Evolutionary conservation across 2,113 vertebrate species (phyloP), one percentile per base, ranked within the genome.

Genomic region (Odontophorus gujanensis): DNA sequence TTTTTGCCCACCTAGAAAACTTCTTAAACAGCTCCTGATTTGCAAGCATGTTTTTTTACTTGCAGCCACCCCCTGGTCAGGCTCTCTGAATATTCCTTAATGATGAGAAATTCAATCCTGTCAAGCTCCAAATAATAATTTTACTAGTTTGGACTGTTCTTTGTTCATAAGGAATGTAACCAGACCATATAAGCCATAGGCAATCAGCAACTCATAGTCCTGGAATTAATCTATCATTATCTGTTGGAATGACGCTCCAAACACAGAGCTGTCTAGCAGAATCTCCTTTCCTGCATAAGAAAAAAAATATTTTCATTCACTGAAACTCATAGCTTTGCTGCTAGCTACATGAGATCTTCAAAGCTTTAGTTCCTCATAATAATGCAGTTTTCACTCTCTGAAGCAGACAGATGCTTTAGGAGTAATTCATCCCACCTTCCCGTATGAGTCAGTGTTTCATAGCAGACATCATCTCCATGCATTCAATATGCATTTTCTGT

Each of bases 1-100:
- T 92, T 93, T 85, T 80, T 94, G 79, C 76, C 87, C 87, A 71
- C 53, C 38, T 85, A 91, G 32, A 34, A 85, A 91, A 92, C 73
- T 92, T 88, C 42, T 90, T 63, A 74, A 94, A 83, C 38, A 88
- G 36, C 15, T 90, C n/a, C 55, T 45, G 13, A 87, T 75, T 90
- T 93, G 78, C 77, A 84, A 45, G 30, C 11, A 6, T 18, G 65
- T 94, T 81, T 93, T 51, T 53, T 84, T 30, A 67, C 36, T 79
- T 81, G 32, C 85, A 74, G 71, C 32, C 3, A 34, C 65, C 9
- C 11, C 68, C 48, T 63, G 21, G 43, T 79, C 62, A 81, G 85
- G 84, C 84, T 78, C 22, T 81, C 68, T 86, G 81, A 63, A 65
- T 59, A 63, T n/a, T 28, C 22, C 12, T 81, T 78, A 83, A 67